phyloP scores from a whole-genome alignment of 2,797 vertebrate genomes.

The Poeciliopsis infans region DNA sequence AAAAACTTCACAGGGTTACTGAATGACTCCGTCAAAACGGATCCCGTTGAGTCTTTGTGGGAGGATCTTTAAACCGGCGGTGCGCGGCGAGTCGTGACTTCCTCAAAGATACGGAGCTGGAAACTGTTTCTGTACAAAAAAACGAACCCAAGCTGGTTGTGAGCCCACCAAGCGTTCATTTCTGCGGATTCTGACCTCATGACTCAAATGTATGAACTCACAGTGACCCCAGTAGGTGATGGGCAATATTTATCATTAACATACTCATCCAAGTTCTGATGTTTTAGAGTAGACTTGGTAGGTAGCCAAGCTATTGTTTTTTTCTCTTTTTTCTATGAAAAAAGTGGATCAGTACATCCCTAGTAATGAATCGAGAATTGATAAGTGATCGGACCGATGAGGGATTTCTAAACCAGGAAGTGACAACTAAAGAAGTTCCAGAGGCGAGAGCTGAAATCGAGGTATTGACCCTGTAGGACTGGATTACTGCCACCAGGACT shows the following conservation, averaged over 20 bases:
- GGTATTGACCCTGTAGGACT: not conserved
- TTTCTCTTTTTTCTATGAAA: no score
- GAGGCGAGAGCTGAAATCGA: not conserved
- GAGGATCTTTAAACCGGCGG: constrained; percentile 1
- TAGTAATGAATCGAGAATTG: no score
- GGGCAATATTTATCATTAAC: not conserved
- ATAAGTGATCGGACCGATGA: not conserved
- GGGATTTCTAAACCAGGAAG: not conserved
- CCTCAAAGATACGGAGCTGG: not conserved
- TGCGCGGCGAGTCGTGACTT: not conserved
- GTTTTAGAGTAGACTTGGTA: not conserved
- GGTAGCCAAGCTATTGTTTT: not conserved
- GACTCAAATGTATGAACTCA: not conserved
- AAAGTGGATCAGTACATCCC: no score
- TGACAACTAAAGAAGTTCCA: not conserved
- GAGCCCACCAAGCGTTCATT: not conserved
- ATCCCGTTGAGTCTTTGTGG: not conserved
- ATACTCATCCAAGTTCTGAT: not conserved
- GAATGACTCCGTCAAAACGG: not conserved
- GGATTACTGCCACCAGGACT: not conserved
- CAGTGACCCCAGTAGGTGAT: not conserved
- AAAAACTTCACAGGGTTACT: constrained; percentile 2
- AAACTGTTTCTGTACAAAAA: not conserved
- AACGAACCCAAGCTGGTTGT: not conserved
- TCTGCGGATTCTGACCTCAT: not conserved